These are phyloP conservation scores for Oasisia sp. DNA, from an alignment of 2,888 invertebrate genomes.

Conservation along the genomic window DNA sequence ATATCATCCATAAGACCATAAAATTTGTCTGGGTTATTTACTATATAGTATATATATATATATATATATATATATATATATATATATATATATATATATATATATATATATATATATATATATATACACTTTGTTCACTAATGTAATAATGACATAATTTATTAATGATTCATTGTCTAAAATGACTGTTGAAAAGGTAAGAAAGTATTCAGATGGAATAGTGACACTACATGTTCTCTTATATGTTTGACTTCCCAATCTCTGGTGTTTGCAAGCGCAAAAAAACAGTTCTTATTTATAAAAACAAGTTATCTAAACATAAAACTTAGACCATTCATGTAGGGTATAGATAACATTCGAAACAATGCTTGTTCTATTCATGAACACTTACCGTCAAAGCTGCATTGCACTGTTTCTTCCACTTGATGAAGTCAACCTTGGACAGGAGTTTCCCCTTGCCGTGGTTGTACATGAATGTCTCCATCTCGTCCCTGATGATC, in stretches of 20 bases:
- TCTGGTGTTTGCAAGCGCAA: neutral
- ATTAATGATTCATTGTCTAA: neutral
- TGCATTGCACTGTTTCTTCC: slow-evolving; percentile 74
- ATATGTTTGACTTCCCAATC: neutral
- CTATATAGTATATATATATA: neutral
- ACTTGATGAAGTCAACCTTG: slow-evolving; percentile 68
- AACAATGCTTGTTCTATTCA: neutral
- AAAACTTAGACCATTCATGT: neutral
- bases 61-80: too few relatives aligned
- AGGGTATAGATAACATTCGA: neutral
- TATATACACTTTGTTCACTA: neutral
- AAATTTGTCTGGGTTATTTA: too few relatives aligned
- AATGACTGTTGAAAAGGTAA: neutral
- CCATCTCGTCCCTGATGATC: slow-evolving; percentile 53
- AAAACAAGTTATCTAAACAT: neutral
- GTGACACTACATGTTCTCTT: neutral
- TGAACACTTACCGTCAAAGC: neutral
- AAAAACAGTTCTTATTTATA: neutral
- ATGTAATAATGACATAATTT: neutral
- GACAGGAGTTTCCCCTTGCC: slow-evolving; percentile 55
- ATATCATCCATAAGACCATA: too few relatives aligned
- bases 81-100: too few relatives aligned
- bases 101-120: too few relatives aligned
- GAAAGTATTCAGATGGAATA: neutral
- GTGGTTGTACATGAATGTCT: slow-evolving; percentile 55